Percentiles rank a stretch among this genome's conserved stretches.
phyloP scores from a whole-genome alignment of 2,888 invertebrate genomes.

The Eupithecia vulgata region DNA sequence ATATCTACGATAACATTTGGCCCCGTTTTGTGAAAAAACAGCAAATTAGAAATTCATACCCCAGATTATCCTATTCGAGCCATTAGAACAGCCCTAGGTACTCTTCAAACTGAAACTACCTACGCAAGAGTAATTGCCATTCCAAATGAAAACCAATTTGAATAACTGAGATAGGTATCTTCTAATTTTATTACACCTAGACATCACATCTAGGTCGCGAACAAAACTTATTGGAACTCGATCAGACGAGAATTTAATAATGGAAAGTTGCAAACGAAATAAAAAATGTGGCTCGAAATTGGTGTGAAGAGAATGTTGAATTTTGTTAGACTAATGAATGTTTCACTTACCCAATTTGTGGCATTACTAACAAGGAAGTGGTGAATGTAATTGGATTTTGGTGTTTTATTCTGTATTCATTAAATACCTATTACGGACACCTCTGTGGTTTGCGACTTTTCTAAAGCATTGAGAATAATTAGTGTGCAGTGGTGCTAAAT shows the following conservation, averaged over 20 bases:
- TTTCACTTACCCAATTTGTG: conserved; percentile 30
- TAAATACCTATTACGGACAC: not conserved
- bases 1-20: too few relatives aligned
- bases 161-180: not conserved
- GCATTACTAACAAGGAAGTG: conserved; percentile 30
- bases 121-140: not conserved
- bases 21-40: too few relatives aligned
- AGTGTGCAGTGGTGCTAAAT: not conserved
- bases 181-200: not conserved
- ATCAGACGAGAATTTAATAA: conserved; percentile 29
- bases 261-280: conserved; percentile 17
- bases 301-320: conserved; percentile 45
- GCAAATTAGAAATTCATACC: too few relatives aligned
- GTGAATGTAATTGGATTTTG: conserved; percentile 17
- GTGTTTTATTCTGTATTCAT: not conserved
- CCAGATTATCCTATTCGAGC: not conserved
- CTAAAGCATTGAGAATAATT: not conserved
- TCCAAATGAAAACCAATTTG: not conserved
- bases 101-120: not conserved
- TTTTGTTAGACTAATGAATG: not conserved
- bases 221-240: conserved; percentile 10
- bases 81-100: not conserved
- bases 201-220: not conserved
- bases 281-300: conserved; percentile 11
- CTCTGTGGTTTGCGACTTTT: not conserved